Conservation (phyloP, 2,797 vertebrate species). For the Lycodopsis pacificus region DNA sequence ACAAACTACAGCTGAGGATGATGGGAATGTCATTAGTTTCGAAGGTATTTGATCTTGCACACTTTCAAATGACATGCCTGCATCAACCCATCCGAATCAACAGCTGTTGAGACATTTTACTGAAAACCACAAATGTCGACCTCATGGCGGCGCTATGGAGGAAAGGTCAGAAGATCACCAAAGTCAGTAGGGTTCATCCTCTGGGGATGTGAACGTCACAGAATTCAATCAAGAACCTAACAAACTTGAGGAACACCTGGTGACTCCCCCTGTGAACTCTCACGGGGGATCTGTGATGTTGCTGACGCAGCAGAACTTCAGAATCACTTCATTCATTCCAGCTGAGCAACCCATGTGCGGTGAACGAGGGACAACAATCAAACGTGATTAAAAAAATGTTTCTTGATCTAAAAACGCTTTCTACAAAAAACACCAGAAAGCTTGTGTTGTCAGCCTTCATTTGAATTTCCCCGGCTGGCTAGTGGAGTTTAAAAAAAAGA, state of each 20-base stretch:
- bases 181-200: background rate
- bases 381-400: background rate
- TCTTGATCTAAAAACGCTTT: slow-evolving; percentile 13
- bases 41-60: background rate
- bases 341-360: slow-evolving; percentile 11
- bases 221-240: background rate
- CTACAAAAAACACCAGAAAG: slow-evolving; percentile 26
- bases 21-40: background rate
- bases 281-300: background rate
- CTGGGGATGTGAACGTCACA: background rate
- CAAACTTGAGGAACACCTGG: background rate
- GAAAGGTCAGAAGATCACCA: background rate
- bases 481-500: background rate
- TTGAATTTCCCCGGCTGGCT: background rate
- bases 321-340: slow-evolving; percentile 2
- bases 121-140: background rate
- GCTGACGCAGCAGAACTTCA: slow-evolving; percentile 4
- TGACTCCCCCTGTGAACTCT: background rate
- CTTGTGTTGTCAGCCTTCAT: background rate
- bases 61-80: background rate
- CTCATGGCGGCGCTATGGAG: background rate
- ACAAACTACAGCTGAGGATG: background rate
- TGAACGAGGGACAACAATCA: slow-evolving; percentile 17
- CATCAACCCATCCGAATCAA: background rate
- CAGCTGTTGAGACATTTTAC: background rate